A percentile compares a stretch with the other conserved stretches of the same genome.
Conservation (phyloP, 2,888 invertebrate species). For the Amblyteles armatorius region DNA sequence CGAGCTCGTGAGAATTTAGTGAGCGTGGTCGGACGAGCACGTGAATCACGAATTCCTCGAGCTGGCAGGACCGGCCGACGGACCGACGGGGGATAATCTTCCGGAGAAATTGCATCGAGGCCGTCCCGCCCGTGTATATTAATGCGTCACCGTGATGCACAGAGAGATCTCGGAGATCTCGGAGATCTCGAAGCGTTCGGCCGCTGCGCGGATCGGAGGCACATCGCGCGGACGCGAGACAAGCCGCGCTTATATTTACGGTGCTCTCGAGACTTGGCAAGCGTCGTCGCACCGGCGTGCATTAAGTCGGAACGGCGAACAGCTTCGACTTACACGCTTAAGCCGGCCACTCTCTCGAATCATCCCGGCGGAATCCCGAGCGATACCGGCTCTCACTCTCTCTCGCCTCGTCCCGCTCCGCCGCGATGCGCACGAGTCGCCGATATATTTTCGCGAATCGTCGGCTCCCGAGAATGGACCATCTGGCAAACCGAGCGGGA, state of each 20-base stretch:
- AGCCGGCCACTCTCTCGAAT: background rate
- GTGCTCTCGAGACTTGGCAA: conserved; percentile 56
- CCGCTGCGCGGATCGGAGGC: conserved; percentile 7
- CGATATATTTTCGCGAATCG: conserved; percentile 10
- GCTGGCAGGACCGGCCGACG: background rate
- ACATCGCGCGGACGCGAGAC: conserved; percentile 29
- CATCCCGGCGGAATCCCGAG: conserved; percentile 5
- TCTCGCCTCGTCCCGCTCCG: background rate
- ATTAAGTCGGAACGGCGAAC: conserved; percentile 26
- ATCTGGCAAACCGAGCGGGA: conserved; percentile 15
- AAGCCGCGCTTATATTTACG: conserved; percentile 47
- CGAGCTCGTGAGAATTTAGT: conserved; percentile 20
- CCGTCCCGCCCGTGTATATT: background rate
- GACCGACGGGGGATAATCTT: conserved; percentile 13
- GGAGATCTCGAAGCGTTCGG: background rate
- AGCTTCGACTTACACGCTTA: conserved; percentile 4
- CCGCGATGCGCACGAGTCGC: conserved; percentile 7
- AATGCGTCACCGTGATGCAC: conserved; percentile 11
- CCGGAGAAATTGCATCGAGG: conserved; percentile 38
- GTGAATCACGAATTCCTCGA: conserved; percentile 50
- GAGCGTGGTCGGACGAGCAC: conserved; percentile 30
- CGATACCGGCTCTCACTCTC: background rate
- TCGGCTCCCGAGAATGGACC: conserved; percentile 11
- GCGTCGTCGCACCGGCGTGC: conserved; percentile 10
- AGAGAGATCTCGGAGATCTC: too few relatives aligned